Base-by-base conservation (phyloP, 2,797 vertebrate genomes). In the Danio kyathit region DNA sequence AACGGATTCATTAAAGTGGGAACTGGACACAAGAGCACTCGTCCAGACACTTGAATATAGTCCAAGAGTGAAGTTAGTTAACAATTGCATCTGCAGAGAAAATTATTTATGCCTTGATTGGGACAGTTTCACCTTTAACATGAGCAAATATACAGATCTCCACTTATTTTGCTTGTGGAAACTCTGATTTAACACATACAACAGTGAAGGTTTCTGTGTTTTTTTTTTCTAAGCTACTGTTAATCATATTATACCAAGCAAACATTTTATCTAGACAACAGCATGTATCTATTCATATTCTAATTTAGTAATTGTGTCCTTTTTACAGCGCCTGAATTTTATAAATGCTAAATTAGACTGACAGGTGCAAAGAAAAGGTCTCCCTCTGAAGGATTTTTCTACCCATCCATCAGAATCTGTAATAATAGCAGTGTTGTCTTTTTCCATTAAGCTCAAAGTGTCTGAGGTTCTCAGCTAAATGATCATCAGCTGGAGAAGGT, bases 1-100 rank as follows among this genome's bases (percentile, higher is more conserved):
- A 86, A 88, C 56, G n/a, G 74, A 74, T 87, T 87, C 81, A 89
- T 87, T 89, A 88, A 44, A 72, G 43, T 64, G 29, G 59, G 57
- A 71, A 46, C 52, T 67, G 12, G 40, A 79, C 46, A 64, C n/a
- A 44, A 6, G 12, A 60, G 43, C 10, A 46, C 41, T 49, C 41
- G 21, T 69, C 54, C 54, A 71, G 60, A 61, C n/a, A 67, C 43
- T 57, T 21, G 14, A 77, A 41, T 54, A 71, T 54, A 29, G 5
- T 16, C 41, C 17, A 73, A 57, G 11, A 51, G 61, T 21, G n/a
- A 19, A 43, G 46, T 51, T 51, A 40, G 41, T 44, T 57, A 17
- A 21, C 13, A 11, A 16, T 29, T 46, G 9, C 4, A 46, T 56
- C 44, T 46, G 19, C 19, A 46, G 19, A 38, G 12, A 38, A 60